These are phyloP conservation scores for Incurvaria masculella DNA, from an alignment of 2,888 invertebrate species.

Conservation along the genomic window DNA sequence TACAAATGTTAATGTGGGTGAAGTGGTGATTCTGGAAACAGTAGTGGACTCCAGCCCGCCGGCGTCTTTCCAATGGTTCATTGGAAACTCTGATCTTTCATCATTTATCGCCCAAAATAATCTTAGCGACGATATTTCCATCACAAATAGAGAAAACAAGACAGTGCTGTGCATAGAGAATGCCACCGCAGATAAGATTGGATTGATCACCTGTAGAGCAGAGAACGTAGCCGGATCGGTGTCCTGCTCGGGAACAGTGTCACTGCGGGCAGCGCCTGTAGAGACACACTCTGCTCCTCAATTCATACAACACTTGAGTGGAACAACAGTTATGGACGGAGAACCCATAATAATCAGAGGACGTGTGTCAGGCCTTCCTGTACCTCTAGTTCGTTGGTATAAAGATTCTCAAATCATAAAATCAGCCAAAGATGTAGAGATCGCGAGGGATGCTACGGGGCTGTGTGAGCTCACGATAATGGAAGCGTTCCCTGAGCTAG, in stretches of 20 bases:
- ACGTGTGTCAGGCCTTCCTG: constrained; percentile 72
- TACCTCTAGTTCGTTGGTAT: constrained; percentile 78
- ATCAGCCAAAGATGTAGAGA: constrained; percentile 73
- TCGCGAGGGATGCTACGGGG: constrained; percentile 74
- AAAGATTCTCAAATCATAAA: constrained; percentile 67
- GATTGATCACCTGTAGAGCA: constrained; percentile 82
- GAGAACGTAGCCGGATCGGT: constrained; percentile 89
- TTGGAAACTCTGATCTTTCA: constrained; percentile 68
- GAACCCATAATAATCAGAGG: constrained; percentile 76
- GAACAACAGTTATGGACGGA: constrained; percentile 81
- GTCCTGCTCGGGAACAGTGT: constrained; percentile 75
- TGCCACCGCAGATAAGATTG: constrained; percentile 65
- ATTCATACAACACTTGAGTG: no score
- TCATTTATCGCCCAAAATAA: constrained; percentile 52
- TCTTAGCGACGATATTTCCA: constrained; percentile 66
- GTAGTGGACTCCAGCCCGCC: constrained; percentile 72
- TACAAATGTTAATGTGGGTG: constrained; percentile 66
- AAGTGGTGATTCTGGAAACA: constrained; percentile 76
- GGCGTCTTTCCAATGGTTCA: constrained; percentile 87
- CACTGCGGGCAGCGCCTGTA: constrained; percentile 54
- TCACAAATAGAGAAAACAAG: constrained; percentile 67
- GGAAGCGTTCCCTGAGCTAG: constrained; percentile 89
- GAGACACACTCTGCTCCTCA: no score
- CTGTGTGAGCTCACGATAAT: constrained; percentile 75
- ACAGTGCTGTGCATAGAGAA: constrained; percentile 77